Conservation (phyloP, 1,140 invertebrate genomes). For the Lucilia cuprina region DNA sequence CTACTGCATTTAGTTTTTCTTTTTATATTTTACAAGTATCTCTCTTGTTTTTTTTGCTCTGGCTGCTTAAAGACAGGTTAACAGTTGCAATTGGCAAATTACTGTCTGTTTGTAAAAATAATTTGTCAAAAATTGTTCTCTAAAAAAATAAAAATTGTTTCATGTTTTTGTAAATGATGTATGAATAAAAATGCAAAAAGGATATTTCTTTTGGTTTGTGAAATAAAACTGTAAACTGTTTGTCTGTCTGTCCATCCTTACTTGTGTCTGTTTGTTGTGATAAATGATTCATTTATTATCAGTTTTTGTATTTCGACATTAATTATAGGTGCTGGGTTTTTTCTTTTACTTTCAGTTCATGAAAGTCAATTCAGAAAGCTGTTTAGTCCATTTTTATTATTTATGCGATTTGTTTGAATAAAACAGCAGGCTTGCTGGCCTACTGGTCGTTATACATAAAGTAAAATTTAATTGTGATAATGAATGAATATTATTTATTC, state of each 20-base stretch:
- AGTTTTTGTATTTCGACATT: neutral
- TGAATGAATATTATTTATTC: neutral
- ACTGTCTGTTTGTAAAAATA: conserved; percentile 34
- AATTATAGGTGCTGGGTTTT: conserved; percentile 27
- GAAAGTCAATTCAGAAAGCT: conserved; percentile 1
- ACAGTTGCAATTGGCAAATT: conserved; percentile 33
- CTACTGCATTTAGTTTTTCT: neutral
- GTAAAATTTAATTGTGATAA: neutral
- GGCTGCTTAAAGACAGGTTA: conserved; percentile 21
- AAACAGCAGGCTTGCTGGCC: conserved; percentile 13
- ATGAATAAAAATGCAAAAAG: neutral
- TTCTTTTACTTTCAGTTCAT: neutral
- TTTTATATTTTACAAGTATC: neutral
- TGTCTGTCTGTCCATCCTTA: too few relatives aligned
- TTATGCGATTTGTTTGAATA: conserved; percentile 12
- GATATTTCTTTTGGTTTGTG: neutral
- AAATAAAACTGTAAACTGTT: too few relatives aligned
- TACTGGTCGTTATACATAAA: neutral
- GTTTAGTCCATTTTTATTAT: neutral
- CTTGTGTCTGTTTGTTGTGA: neutral
- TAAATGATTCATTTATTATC: conserved; percentile 35
- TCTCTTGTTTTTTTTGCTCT: neutral
- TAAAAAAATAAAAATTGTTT: neutral
- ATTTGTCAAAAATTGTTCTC: conserved; percentile 22
- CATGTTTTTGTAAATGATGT: neutral